phyloP scores from a whole-genome alignment of 2,888 invertebrate species.

The Steromphala cineraria region DNA sequence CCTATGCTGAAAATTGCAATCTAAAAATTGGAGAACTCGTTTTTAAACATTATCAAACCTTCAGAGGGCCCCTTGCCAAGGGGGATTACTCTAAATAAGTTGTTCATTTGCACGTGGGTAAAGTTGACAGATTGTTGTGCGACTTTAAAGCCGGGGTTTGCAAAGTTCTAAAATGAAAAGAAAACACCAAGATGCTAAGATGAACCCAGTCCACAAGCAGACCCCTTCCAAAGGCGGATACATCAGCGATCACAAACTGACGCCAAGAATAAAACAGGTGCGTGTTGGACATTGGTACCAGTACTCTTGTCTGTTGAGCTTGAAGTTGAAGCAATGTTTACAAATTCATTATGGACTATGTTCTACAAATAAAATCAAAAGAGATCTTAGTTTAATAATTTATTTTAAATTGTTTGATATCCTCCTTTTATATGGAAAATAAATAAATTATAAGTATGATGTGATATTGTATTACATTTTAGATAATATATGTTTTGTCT shows the following conservation, averaged over 20 bases:
- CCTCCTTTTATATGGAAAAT: no score
- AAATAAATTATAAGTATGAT: no score
- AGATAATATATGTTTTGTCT: no score
- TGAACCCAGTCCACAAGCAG: not conserved
- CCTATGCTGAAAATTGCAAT: no score
- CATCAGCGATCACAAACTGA: conserved; percentile 49
- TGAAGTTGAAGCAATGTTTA: no score
- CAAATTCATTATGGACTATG: no score
- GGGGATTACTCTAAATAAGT: not conserved
- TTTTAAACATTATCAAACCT: not conserved
- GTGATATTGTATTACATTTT: no score
- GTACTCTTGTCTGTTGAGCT: no score
- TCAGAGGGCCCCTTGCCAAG: not conserved
- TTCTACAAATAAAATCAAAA: no score
- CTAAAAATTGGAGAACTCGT: not conserved
- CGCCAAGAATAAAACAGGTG: conserved; percentile 59
- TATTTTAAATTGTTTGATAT: no score
- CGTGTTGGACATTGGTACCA: not conserved
- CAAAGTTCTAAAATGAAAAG: not conserved
- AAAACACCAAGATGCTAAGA: not conserved
- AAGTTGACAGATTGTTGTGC: not conserved
- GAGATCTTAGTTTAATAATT: no score
- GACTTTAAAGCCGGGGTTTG: no score
- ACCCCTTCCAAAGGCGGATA: conserved; percentile 17
- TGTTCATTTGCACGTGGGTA: not conserved